Percentiles rank a stretch among this genome's conserved stretches.
Evolutionary conservation across 2,797 vertebrate genomes (phyloP).

Genomic region (Pristis pectinata): DNA sequence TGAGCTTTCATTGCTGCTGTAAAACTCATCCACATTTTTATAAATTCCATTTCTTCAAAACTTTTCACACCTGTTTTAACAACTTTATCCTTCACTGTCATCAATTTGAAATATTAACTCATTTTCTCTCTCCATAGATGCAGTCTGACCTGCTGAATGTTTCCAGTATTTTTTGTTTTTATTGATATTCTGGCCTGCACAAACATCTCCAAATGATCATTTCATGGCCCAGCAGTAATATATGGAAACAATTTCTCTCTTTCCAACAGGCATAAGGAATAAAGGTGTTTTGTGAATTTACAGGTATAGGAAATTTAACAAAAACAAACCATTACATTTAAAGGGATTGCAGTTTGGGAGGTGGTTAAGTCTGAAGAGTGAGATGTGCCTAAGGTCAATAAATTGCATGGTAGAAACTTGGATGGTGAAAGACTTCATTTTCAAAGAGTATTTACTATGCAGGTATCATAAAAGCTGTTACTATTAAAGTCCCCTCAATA

Average conservation of each 20-base stretch:
- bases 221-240: not conserved
- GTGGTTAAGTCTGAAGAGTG: not conserved
- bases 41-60: not conserved
- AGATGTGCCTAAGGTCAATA: not conserved
- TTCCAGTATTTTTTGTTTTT: too few species aligned
- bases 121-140: too few species aligned
- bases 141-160: too few species aligned
- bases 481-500: not conserved
- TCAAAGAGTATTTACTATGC: not conserved
- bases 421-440: not conserved
- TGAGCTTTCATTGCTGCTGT: not conserved
- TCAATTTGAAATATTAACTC: not conserved
- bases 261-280: not conserved
- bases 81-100: not conserved
- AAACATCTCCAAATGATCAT: not conserved
- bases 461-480: not conserved
- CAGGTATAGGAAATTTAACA: not conserved
- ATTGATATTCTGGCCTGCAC: not conserved
- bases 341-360: not conserved
- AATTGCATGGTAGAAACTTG: not conserved
- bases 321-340: not conserved
- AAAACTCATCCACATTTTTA: not conserved
- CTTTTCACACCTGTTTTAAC: not conserved
- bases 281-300: not conserved
- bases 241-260: not conserved